phyloP scores from a whole-genome alignment of 1,140 invertebrate genomes.

The Drosophila yakuba region DNA sequence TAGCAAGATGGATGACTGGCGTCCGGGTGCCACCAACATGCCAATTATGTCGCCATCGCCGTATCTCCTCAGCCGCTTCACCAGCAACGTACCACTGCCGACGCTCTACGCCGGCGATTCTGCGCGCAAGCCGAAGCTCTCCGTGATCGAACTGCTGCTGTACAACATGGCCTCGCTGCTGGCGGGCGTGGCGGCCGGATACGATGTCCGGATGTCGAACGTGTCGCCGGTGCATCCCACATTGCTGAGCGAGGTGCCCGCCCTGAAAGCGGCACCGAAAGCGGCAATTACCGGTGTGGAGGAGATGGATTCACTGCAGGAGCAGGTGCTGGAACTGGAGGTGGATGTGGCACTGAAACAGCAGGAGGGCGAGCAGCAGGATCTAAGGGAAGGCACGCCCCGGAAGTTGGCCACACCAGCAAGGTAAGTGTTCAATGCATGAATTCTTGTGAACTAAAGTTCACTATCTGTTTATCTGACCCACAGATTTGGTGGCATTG shows the following conservation, averaged over 20 bases:
- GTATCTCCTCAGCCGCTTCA: constrained; percentile 80
- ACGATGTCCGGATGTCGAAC: constrained; percentile 95
- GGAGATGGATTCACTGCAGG: constrained; percentile 8
- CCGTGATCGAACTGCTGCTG: constrained; percentile 92
- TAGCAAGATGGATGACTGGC: constrained; percentile 87
- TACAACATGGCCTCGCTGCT: constrained; percentile 96
- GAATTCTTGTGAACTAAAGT: background rate
- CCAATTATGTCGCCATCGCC: constrained; percentile 84
- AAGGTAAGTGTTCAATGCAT: constrained; percentile 16
- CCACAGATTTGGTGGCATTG: constrained; percentile 23
- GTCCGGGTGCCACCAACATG: constrained; percentile 86
- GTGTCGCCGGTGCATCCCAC: constrained; percentile 93
- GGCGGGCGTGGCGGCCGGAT: constrained; percentile 94
- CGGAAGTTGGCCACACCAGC: constrained; percentile 19
- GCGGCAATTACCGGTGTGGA: background rate
- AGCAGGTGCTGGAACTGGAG: constrained; percentile 29
- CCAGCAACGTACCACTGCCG: constrained; percentile 89
- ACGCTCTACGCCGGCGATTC: constrained; percentile 88
- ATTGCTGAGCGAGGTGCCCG: constrained; percentile 84
- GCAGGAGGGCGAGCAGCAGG: constrained; percentile 12
- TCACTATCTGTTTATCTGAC: background rate
- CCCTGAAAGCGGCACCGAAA: constrained; percentile 75
- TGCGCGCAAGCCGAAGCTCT: constrained; percentile 89
- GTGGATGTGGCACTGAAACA: constrained; percentile 7
- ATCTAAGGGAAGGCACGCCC: constrained; percentile 20